Percentiles rank a stretch among this genome's conserved stretches.
Conservation (phyloP, 2,113 vertebrate species). For the Balaeniceps rex region DNA sequence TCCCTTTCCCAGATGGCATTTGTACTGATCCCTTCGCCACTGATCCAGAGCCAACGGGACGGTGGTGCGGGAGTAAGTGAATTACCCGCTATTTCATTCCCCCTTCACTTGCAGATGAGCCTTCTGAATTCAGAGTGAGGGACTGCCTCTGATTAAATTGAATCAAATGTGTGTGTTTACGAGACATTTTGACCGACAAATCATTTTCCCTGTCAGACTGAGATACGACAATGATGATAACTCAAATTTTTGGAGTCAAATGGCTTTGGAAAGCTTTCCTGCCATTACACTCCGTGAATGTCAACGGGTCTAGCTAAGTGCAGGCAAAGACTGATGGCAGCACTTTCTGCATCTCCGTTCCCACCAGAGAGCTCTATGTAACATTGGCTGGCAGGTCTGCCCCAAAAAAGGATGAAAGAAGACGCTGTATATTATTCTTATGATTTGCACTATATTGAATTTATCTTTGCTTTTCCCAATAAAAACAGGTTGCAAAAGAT, state of each 20-base stretch:
- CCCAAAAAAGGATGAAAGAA: neutral
- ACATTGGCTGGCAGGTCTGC: neutral
- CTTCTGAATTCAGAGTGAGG: neutral
- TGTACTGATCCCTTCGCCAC: neutral
- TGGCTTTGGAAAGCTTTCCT: conserved; percentile 27
- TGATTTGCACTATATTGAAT: neutral
- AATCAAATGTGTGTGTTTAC: neutral
- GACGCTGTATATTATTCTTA: neutral
- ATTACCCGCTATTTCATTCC: neutral
- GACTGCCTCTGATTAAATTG: neutral
- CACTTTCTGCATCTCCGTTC: neutral
- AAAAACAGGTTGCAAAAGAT: neutral
- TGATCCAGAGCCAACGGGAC: neutral
- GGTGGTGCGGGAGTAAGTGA: neutral
- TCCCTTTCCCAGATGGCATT: neutral
- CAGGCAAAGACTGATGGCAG: neutral
- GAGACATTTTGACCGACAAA: conserved; percentile 14
- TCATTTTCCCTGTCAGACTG: neutral
- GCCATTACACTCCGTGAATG: neutral
- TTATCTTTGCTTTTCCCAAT: neutral
- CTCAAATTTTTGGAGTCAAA: conserved; percentile 39
- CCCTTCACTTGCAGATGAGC: neutral
- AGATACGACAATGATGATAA: neutral
- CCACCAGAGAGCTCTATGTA: neutral
- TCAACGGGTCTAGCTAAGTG: neutral